phyloP scores from a whole-genome alignment of 2,888 invertebrate species.

The Zaprionus bogoriensis region DNA sequence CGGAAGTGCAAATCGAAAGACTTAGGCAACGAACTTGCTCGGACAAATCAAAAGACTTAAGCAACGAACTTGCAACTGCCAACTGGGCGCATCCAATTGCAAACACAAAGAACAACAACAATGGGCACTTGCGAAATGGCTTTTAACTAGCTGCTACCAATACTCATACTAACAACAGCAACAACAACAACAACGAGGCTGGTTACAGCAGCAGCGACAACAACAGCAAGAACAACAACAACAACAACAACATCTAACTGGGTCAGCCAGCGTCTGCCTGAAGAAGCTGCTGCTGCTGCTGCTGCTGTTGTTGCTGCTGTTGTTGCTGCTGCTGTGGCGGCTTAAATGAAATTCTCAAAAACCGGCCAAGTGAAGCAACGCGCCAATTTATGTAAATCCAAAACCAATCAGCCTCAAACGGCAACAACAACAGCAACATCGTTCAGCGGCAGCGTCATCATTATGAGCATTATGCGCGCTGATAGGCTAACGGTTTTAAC shows the following conservation, averaged over 20 bases:
- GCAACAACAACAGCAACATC: conserved; percentile 16
- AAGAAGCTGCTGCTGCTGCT: conserved; percentile 5
- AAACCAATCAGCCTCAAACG: conserved; percentile 69
- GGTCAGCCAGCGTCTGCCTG: not conserved
- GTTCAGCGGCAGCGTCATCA: conserved; percentile 33
- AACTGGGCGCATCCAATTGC: conserved; percentile 54
- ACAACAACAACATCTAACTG: conserved; percentile 51
- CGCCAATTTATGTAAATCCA: conserved; percentile 74
- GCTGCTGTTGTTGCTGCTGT: conserved; percentile 25
- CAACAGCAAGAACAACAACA: conserved; percentile 16
- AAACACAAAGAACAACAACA: conserved; percentile 15
- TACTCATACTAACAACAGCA: conserved; percentile 46
- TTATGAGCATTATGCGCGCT: conserved; percentile 55
- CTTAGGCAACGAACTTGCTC: conserved; percentile 68
- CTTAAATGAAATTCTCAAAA: conserved; percentile 55
- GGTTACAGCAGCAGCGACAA: not conserved
- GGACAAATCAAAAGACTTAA: conserved; percentile 69
- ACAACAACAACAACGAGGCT: conserved; percentile 14
- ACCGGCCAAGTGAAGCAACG: conserved; percentile 63
- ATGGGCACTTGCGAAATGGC: conserved; percentile 56
- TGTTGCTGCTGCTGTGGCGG: conserved; percentile 7
- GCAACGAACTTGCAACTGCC: conserved; percentile 46
- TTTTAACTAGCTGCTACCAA: conserved; percentile 71
- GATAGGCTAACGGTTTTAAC: conserved; percentile 63
- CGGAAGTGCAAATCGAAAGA: conserved; percentile 73